Conservation (phyloP, 2,113 vertebrate genomes). For the Axis porcinus region DNA sequence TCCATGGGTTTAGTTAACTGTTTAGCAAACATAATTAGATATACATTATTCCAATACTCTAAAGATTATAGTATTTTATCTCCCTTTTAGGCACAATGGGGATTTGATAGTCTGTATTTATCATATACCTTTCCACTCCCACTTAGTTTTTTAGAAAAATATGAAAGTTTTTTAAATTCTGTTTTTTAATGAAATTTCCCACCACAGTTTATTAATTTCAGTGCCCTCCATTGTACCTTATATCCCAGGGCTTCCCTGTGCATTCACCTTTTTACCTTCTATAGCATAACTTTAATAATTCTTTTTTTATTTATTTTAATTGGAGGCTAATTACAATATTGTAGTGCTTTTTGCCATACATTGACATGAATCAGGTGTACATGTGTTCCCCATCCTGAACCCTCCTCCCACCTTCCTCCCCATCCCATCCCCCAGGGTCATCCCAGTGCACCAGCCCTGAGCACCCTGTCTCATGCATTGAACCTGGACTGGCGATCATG, state of each 20-base stretch:
- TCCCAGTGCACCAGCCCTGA: background rate
- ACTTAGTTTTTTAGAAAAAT: slow-evolving; percentile 19
- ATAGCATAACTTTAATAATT: background rate
- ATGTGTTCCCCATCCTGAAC: background rate
- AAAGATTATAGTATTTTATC: background rate
- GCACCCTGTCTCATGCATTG: background rate
- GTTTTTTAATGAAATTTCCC: background rate
- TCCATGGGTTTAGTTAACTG: background rate
- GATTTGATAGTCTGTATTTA: background rate
- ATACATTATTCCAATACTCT: background rate
- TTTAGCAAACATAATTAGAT: background rate
- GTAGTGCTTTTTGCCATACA: background rate
- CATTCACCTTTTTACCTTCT: background rate
- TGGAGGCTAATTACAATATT: background rate
- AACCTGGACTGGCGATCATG: background rate
- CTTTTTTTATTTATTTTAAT: background rate
- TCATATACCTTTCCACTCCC: background rate
- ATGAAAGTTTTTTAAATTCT: background rate
- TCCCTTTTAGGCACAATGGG: background rate
- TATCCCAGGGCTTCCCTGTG: background rate
- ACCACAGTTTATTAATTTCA: background rate
- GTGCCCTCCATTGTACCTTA: background rate
- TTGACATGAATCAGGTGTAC: background rate
- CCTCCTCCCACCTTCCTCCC: accelerated
- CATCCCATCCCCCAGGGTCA: background rate